Evolutionary conservation across 2,113 vertebrate genomes (phyloP).

Genomic region (Oceanites oceanicus): DNA sequence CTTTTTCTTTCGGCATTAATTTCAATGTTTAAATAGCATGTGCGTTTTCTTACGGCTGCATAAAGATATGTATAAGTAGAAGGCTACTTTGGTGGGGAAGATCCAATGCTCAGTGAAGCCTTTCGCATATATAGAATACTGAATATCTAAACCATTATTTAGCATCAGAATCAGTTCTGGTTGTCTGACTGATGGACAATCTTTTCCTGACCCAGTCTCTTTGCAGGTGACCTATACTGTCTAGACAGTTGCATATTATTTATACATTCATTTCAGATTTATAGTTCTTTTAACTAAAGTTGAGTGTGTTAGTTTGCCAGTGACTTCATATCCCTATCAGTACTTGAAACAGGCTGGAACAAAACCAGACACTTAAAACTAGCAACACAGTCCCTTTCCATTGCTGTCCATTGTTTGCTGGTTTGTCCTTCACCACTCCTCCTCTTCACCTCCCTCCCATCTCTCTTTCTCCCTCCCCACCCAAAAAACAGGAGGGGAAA

Average conservation of each 20-base stretch:
- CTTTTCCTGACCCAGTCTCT: conserved; percentile 92
- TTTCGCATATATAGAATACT: conserved; percentile 97
- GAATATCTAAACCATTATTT: conserved; percentile 96
- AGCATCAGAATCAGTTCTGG: conserved; percentile 99
- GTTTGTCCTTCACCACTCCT: neutral
- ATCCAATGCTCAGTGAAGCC: conserved; percentile 93
- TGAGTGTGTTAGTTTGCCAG: conserved; percentile 60
- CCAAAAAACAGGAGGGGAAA: neutral
- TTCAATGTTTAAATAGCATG: conserved; percentile 83
- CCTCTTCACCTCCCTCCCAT: neutral
- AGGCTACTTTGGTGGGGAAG: conserved; percentile 84
- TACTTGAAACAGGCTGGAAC: neutral
- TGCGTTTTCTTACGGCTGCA: conserved; percentile 80
- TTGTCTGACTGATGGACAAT: conserved; percentile 99
- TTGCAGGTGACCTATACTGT: conserved; percentile 96
- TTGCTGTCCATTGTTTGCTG: neutral
- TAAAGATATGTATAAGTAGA: conserved; percentile 84
- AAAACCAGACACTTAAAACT: neutral
- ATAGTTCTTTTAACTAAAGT: conserved; percentile 69
- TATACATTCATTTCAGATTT: conserved; percentile 91
- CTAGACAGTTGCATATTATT: conserved; percentile 94
- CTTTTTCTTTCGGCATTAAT: conserved; percentile 73
- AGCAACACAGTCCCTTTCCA: neutral
- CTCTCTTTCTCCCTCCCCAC: neutral
- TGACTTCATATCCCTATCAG: conserved; percentile 39